phyloP scores from a whole-genome alignment of 2,797 vertebrate species.

The Neosalanx taihuensis region DNA sequence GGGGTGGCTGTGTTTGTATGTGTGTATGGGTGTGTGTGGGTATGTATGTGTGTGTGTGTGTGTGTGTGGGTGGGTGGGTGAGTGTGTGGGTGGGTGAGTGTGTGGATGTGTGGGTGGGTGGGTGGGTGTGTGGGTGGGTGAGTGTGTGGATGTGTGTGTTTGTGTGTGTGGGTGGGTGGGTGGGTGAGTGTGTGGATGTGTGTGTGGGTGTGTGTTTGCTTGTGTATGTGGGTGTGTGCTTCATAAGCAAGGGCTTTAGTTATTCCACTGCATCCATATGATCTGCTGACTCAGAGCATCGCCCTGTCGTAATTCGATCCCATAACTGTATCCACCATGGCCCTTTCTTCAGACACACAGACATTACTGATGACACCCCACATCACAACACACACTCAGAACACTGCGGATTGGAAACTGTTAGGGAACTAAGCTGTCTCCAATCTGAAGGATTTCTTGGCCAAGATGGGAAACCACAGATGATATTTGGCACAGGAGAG shows the following conservation, averaged over 20 bases:
- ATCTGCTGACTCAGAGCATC: constrained; percentile 44
- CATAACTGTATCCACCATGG: not conserved
- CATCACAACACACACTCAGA: not conserved
- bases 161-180: too few relatives aligned
- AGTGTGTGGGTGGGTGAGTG: constrained; percentile 10
- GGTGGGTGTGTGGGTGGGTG: not conserved
- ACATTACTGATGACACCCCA: constrained; percentile 4
- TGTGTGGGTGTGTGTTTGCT: constrained; percentile 5
- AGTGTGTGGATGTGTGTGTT: not conserved
- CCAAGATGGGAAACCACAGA: too few relatives aligned
- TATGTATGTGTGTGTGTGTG: constrained; percentile 2
- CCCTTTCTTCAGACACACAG: constrained; percentile 10
- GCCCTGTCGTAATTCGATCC: constrained; percentile 32
- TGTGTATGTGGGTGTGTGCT: constrained; percentile 12
- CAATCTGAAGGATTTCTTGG: too few relatives aligned
- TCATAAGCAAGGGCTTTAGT: constrained; percentile 27
- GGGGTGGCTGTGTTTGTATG: too few relatives aligned
- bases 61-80: not conserved
- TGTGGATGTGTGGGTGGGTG: not conserved
- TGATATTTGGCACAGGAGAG: too few relatives aligned
- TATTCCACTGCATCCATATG: constrained; percentile 30
- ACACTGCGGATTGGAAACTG: too few relatives aligned
- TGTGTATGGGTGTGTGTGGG: too few relatives aligned
- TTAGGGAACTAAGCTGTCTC: too few relatives aligned
- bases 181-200: not conserved